phyloP scores from a whole-genome alignment of 2,888 invertebrate species.

The Autographa pulchrina region DNA sequence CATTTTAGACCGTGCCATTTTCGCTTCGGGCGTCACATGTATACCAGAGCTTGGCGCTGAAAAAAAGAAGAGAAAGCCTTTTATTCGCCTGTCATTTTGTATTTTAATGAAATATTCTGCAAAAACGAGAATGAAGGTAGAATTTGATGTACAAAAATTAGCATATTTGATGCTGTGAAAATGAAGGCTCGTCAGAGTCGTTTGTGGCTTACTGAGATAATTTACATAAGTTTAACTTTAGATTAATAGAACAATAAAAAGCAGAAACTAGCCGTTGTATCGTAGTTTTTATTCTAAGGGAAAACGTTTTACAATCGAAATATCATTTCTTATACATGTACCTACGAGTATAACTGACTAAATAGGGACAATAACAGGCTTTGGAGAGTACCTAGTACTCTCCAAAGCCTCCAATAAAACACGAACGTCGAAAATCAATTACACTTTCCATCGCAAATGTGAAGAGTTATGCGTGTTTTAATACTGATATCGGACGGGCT shows the following conservation, averaged over 20 bases:
- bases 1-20: constrained; percentile 87
- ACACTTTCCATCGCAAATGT: constrained; percentile 49
- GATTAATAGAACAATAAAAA: constrained; percentile 12
- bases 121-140: constrained; percentile 74
- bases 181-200: constrained; percentile 65
- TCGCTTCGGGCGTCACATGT: constrained; percentile 86
- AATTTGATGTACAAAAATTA: constrained; percentile 80
- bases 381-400: no score
- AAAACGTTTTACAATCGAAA: background rate
- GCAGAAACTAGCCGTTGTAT: background rate
- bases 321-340: background rate
- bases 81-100: constrained; percentile 85
- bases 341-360: background rate
- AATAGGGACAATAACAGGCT: no score
- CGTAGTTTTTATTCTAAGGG: background rate
- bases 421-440: constrained; percentile 52
- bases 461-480: constrained; percentile 56
- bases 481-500: constrained; percentile 63
- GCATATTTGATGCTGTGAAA: constrained; percentile 80
- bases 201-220: constrained; percentile 56
- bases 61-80: constrained; percentile 78
- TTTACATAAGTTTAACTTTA: constrained; percentile 62
- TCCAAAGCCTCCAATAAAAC: background rate
- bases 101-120: constrained; percentile 85
- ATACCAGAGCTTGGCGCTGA: constrained; percentile 72